Percentiles rank a stretch among this genome's conserved stretches.
These are phyloP conservation scores for Spinus pinus DNA, from an alignment of 2,797 vertebrate genomes.

Conservation along the genomic window DNA sequence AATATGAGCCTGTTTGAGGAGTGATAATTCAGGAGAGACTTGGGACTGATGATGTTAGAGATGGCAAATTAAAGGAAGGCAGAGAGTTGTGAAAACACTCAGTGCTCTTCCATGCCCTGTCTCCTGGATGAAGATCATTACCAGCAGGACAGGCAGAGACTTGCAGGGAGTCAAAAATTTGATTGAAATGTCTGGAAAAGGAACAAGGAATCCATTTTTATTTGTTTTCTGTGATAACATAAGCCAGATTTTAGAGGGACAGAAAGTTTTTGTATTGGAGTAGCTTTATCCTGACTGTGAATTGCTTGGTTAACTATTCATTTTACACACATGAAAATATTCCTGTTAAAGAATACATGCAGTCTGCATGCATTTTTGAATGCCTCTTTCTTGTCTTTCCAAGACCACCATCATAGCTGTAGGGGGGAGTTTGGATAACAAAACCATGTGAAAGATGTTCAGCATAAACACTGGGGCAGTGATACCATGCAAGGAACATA, in stretches of 20 bases:
- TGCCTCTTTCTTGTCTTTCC: background rate
- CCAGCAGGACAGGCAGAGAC: background rate
- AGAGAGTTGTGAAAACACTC: background rate
- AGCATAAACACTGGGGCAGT: background rate
- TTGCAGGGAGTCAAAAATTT: background rate
- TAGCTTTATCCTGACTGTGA: background rate
- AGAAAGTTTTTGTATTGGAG: background rate
- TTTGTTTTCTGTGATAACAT: constrained; percentile 23
- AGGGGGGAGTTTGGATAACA: background rate
- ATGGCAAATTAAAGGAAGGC: background rate
- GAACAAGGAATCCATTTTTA: background rate
- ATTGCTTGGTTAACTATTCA: background rate
- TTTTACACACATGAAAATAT: background rate
- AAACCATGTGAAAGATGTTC: background rate
- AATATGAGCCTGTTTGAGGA: background rate
- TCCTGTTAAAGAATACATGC: background rate
- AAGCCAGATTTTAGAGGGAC: background rate
- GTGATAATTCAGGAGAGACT: background rate
- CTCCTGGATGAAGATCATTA: background rate
- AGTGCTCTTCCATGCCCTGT: background rate
- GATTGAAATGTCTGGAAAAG: background rate
- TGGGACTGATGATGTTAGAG: background rate
- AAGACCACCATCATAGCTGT: background rate
- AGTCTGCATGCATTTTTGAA: background rate
- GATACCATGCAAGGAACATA: background rate